These are phyloP conservation scores for Macrosiphum euphorbiae DNA, from an alignment of 2,888 invertebrate genomes.

Conservation along the genomic window DNA sequence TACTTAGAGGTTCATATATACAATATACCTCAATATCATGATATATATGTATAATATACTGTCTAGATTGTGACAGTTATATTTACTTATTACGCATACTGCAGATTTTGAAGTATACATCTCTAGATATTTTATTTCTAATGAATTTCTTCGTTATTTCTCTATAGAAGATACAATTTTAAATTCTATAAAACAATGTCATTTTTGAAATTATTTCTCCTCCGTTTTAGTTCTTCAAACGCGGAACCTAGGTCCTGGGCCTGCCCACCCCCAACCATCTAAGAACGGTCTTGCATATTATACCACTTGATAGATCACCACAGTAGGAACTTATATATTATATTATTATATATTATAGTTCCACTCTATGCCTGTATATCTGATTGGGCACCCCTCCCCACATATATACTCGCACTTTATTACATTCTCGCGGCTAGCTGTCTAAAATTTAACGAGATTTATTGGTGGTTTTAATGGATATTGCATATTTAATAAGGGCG, in stretches of 20 bases:
- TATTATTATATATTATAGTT: neutral
- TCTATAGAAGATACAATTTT: neutral
- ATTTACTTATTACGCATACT: neutral
- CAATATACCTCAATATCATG: neutral
- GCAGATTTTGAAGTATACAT: too few species aligned
- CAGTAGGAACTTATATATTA: neutral
- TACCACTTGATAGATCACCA: neutral
- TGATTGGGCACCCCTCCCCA: neutral
- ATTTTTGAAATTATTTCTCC: neutral
- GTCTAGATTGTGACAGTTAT: neutral
- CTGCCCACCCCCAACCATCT: neutral
- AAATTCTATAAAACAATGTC: neutral
- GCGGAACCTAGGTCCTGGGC: neutral
- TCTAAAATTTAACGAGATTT: neutral
- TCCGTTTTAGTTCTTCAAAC: neutral
- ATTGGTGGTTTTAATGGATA: neutral
- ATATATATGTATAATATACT: neutral
- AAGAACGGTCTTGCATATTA: neutral
- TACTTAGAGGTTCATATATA: too few species aligned
- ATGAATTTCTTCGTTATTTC: too few species aligned
- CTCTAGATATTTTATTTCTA: too few species aligned
- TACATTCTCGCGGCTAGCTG: too few species aligned
- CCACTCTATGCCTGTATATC: neutral
- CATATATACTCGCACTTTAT: neutral
- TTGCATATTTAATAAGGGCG: conserved; percentile 19